Percentiles rank a stretch among this genome's conserved stretches.
Conservation (phyloP, 2,113 vertebrate species). For the Pseudois nayaur region DNA sequence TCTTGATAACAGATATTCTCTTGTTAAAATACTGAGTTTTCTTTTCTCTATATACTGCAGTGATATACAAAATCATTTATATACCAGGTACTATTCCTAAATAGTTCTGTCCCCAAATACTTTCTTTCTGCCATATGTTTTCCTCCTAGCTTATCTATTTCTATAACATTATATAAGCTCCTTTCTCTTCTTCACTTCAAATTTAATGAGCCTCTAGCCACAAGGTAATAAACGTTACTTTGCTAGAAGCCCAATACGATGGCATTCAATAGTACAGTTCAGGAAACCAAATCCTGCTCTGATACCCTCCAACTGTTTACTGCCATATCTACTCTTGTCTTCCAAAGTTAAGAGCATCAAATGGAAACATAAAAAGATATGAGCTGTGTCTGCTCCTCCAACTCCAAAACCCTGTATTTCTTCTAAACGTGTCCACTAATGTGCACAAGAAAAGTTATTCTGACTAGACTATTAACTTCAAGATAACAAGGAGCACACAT, state of each 20-base stretch:
- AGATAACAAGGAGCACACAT: background rate
- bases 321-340: background rate
- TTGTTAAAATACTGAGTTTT: background rate
- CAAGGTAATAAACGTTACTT: background rate
- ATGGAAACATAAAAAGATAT: background rate
- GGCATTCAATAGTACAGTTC: background rate
- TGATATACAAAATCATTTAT: background rate
- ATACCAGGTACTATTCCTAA: background rate
- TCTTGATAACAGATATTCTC: background rate
- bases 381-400: background rate
- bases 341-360: background rate
- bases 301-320: background rate
- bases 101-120: background rate
- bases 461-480: background rate
- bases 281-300: background rate
- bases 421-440: background rate
- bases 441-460: background rate
- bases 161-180: background rate
- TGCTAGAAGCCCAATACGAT: background rate
- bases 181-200: constrained; percentile 26
- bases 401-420: background rate
- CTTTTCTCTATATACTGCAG: background rate
- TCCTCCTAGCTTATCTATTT: background rate
- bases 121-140: background rate
- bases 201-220: background rate